Base-by-base conservation (phyloP, 2,113 vertebrate species). In the Malurus cyaneus region DNA sequence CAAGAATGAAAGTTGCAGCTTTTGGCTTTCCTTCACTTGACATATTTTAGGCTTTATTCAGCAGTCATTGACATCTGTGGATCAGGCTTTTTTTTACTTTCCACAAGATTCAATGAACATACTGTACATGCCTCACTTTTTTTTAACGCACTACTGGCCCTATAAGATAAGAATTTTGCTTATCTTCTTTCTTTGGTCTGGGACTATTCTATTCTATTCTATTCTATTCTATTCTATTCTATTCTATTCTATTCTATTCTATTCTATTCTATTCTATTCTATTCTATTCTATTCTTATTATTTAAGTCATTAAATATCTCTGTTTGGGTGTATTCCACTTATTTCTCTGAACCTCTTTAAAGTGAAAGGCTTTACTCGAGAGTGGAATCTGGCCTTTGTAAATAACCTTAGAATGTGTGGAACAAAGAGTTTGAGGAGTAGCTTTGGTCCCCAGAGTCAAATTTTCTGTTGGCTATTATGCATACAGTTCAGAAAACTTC, bases 21-120 rank as follows among this genome's bases (percentile, higher is more conserved):
- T 79, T 88, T 96, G 67, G 25, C 71, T 95, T 94, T 93, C 28
- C 64, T 77, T 80, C 42, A 12, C 80, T 93, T 94, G 74, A 87
- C 65, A 61, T 82, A 73, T 90, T 93, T 92, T 54, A 76, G 90
- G 61, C 54, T 70, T 95, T 42, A 86, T 92, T 95, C 82, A 65
- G 71, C 65, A 95, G 62, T 72, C 50, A 70, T 26, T 82, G 88
- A 52, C 53, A 88, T 88, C 44, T 89, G 66, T 92, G 62, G 39
- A 65, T 86, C 50, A 65, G 62, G 3, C 9, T 60, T 56, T 80
- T 76, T 84, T 89, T 86, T 4, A 25, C 46, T 46, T 76, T 62
- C 23, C 28, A 25, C 41, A 56, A 11, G 41, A 49, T 71, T 86
- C 36, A 80, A 14, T 82, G 70, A 81, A 29, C 65, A 87, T 54